phyloP scores from a whole-genome alignment of 2,797 vertebrate genomes.

The Gymnodraco acuticeps region DNA sequence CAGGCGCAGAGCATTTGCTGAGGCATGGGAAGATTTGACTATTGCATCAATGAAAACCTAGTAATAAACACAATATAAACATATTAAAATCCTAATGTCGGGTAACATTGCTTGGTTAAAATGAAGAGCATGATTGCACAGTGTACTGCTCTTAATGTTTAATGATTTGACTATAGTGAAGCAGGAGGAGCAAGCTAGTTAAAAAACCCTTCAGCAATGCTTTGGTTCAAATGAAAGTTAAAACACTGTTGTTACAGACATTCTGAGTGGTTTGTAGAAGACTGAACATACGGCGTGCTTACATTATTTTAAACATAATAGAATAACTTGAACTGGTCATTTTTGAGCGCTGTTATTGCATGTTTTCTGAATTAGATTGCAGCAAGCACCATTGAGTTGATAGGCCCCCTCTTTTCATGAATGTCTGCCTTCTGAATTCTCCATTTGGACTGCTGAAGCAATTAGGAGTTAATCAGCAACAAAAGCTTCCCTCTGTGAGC shows the following conservation, averaged over 20 bases:
- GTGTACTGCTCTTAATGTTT: background rate
- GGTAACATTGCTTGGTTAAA: conserved; percentile 5
- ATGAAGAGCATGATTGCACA: conserved; percentile 5
- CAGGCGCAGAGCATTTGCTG: conserved; percentile 13
- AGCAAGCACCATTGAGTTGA: background rate
- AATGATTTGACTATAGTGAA: conserved; percentile 14
- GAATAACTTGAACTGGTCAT: conserved; percentile 9
- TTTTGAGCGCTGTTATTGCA: background rate
- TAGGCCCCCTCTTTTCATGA: conserved; percentile 3
- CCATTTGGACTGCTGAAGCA: background rate
- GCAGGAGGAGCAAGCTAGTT: background rate
- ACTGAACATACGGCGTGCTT: background rate
- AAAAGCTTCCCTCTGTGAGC: background rate
- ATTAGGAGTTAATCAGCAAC: conserved; percentile 17
- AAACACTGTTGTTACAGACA: background rate
- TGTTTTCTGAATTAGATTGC: conserved; percentile 12
- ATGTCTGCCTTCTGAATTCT: conserved; percentile 7
- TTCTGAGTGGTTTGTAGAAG: background rate
- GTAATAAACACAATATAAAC: conserved; percentile 18
- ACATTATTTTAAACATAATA: conserved; percentile 4
- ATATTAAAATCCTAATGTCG: background rate
- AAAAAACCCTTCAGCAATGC: background rate
- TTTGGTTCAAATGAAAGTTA: conserved; percentile 4
- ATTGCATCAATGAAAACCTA: conserved; percentile 9
- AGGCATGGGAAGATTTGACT: conserved; percentile 9